These are phyloP conservation scores for Pogonomyrmex barbatus DNA, from an alignment of 1,140 invertebrate genomes.

Conservation along the genomic window DNA sequence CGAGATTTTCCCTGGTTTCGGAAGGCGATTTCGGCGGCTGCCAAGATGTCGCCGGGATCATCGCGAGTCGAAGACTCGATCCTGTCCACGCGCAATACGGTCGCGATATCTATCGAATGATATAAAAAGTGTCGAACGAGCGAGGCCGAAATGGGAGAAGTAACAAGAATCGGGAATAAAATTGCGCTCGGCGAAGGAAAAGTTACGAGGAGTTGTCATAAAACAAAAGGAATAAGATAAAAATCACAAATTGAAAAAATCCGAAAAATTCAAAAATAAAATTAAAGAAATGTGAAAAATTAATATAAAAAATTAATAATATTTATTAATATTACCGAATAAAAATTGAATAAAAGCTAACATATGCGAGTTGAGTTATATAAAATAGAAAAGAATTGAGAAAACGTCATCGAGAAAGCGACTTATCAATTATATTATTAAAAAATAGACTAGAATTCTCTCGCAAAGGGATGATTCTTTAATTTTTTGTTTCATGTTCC, in stretches of 20 bases:
- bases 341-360: background rate
- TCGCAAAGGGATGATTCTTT: background rate
- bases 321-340: no score
- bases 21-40: slow-evolving; percentile 48
- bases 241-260: background rate
- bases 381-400: background rate
- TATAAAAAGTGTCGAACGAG: background rate
- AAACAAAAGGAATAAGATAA: background rate
- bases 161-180: background rate
- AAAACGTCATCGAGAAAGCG: background rate
- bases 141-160: slow-evolving; percentile 4
- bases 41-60: slow-evolving; percentile 28
- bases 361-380: background rate
- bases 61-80: slow-evolving; percentile 38
- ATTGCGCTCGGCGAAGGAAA: background rate
- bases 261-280: background rate
- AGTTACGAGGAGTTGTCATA: background rate
- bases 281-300: no score
- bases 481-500: background rate
- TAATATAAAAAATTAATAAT: no score
- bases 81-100: slow-evolving; percentile 26
- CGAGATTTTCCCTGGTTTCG: slow-evolving; percentile 58
- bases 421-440: slow-evolving; percentile 17
- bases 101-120: background rate
- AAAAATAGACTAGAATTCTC: background rate